These are phyloP conservation scores for Leptinotarsa defecta DNA, from an alignment of 1,140 invertebrate species.

Conservation along the genomic window DNA sequence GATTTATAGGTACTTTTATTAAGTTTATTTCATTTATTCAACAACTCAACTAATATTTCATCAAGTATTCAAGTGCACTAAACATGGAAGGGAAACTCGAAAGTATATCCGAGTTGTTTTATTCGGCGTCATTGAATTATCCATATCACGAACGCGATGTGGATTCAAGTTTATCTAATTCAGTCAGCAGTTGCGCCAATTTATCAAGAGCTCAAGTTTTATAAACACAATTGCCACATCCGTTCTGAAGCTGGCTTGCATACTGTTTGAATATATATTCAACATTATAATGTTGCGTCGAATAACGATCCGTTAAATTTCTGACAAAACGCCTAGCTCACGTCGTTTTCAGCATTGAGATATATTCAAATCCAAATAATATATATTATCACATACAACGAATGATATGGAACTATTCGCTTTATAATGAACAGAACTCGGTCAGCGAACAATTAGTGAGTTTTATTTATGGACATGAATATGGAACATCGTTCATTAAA, in stretches of 20 bases:
- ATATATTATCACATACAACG: too few species aligned
- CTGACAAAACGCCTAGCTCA: conserved; percentile 14
- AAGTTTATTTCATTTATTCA: too few species aligned
- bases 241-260: conserved; percentile 9
- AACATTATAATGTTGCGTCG: conserved; percentile 7
- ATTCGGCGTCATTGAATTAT: conserved; percentile 7
- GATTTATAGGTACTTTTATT: too few species aligned
- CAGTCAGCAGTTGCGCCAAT: conserved; percentile 26
- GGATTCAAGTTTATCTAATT: conserved; percentile 25
- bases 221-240: conserved; percentile 26
- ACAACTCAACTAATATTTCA: too few species aligned
- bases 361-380: background rate
- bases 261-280: conserved; percentile 21
- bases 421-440: too few species aligned
- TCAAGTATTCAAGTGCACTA: too few species aligned
- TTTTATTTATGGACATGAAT: too few species aligned
- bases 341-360: conserved; percentile 5
- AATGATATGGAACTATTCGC: too few species aligned
- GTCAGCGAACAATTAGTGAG: too few species aligned
- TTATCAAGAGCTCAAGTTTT: conserved; percentile 18
- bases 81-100: too few species aligned
- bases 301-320: conserved; percentile 17
- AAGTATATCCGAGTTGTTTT: background rate
- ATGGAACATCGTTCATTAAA: too few species aligned
- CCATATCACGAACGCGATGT: background rate